Base-by-base conservation (phyloP, 2,113 vertebrate species). In the Columba janthina region DNA sequence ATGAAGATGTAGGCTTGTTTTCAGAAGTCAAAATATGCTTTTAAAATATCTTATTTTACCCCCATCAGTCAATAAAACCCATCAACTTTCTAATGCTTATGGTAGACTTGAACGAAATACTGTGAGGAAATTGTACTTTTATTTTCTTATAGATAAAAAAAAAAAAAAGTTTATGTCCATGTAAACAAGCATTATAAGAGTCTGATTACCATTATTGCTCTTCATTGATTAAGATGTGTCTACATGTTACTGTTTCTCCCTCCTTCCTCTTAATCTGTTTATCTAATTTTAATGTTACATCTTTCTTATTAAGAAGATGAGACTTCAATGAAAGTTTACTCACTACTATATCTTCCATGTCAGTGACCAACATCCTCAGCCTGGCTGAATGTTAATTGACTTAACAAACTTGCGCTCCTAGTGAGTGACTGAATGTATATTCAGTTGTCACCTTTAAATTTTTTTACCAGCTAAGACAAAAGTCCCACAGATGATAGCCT, bases 51-150 rank as follows among this genome's bases (percentile, higher is more conserved):
- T 67, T 74, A 6, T 28, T 82, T 58, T 42, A 34, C 11, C 2
- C 2, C 5, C 8, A 17, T 2, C 1, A 15, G 5, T 44, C 14
- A 61, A 56, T 60, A 84, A 29, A 24, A 1, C 19, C 0, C 3
- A 4, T 7, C 6, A 38, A 26, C 2, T 60, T 69, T 21, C 24
- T 38, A 89, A 28, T 1, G 3, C 7, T 78, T 51, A 25, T 9
- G 11, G 4, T 11, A 46, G 61, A 77, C 26, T 28, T n/a, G 11
- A 85, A 36, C 8, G 77, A 50, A 78, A 34, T 4, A 29, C 2
- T 24, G 4, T 4, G 61, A 61, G 14, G 16, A 73, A 70, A 60
- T 13, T 9, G 6, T 17, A 38, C 14, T 62, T 64, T 38, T 50
- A 26, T 69, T 75, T 95, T 83, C 16, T 51, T 73, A 48, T 1